Conservation (phyloP, 2,888 invertebrate species). For the Archips xylosteana region DNA sequence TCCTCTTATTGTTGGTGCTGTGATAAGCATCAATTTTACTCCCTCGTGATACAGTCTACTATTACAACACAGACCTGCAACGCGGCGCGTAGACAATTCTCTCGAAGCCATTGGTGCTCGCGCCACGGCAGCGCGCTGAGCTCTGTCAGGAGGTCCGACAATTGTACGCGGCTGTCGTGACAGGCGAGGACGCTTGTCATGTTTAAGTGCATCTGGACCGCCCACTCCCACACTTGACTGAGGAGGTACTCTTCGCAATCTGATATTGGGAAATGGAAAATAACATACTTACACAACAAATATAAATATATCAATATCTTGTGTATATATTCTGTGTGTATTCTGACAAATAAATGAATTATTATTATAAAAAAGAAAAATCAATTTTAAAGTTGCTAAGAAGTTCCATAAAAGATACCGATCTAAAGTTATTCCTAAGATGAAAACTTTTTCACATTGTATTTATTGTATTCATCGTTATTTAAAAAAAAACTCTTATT, state of each 20-base stretch:
- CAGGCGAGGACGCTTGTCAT: constrained; percentile 41
- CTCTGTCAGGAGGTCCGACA: constrained; percentile 56
- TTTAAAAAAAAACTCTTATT: no score
- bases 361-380: no score
- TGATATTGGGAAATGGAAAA: constrained; percentile 23
- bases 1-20: no score
- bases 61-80: constrained; percentile 55
- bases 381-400: no score
- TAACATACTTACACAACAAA: background rate
- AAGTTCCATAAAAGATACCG: no score
- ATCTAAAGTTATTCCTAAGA: no score
- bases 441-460: no score
- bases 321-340: no score
- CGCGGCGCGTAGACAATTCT: constrained; percentile 52
- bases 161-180: constrained; percentile 53
- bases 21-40: background rate
- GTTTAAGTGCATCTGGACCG: constrained; percentile 50
- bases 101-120: constrained; percentile 64
- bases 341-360: no score
- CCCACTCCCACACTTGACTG: constrained; percentile 66
- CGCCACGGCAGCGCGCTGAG: constrained; percentile 64
- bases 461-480: no score
- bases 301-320: no score
- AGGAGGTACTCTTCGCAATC: constrained; percentile 61
- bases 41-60: background rate